These are phyloP conservation scores for Tricholauxania praeusta DNA, from an alignment of 2,888 invertebrate species.

Conservation along the genomic window DNA sequence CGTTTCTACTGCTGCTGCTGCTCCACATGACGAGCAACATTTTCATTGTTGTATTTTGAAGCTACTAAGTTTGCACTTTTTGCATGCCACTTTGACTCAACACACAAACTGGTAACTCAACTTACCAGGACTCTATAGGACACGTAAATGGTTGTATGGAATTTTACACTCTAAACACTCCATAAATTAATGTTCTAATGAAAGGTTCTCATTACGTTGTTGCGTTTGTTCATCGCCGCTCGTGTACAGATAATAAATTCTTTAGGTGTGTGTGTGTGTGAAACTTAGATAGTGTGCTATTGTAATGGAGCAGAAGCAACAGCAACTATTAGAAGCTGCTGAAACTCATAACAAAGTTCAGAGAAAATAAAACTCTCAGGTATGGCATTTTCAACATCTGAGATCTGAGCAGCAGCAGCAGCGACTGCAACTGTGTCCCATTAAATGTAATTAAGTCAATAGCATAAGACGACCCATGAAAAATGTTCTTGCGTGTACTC, in stretches of 20 bases:
- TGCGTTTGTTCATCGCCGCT: background rate
- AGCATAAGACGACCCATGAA: background rate
- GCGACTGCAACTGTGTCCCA: background rate
- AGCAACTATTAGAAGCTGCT: conserved; percentile 20
- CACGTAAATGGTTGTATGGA: conserved; percentile 48
- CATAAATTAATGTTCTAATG: conserved; percentile 50
- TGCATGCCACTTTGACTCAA: background rate
- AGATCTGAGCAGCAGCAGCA: background rate
- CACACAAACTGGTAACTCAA: too few relatives aligned
- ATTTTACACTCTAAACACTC: conserved; percentile 51
- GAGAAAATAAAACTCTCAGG: conserved; percentile 31
- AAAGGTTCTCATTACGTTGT: conserved; percentile 47
- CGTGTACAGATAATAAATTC: background rate
- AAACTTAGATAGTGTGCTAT: background rate
- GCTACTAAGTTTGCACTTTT: conserved; percentile 7
- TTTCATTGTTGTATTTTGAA: conserved; percentile 15
- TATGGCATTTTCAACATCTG: conserved; percentile 16
- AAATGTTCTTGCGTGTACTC: too few relatives aligned
- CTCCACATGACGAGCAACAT: background rate
- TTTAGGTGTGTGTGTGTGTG: background rate
- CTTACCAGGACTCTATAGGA: too few relatives aligned
- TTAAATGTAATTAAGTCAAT: conserved; percentile 33
- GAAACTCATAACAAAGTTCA: conserved; percentile 37
- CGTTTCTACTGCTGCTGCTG: too few relatives aligned
- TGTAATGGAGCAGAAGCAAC: too few relatives aligned